A percentile compares a stretch with the other conserved stretches of the same genome.
These are phyloP conservation scores for Strongylocentrotus purpuratus DNA, from an alignment of 35 echinoderm and acorn worm genomes.

Conservation along the genomic window DNA sequence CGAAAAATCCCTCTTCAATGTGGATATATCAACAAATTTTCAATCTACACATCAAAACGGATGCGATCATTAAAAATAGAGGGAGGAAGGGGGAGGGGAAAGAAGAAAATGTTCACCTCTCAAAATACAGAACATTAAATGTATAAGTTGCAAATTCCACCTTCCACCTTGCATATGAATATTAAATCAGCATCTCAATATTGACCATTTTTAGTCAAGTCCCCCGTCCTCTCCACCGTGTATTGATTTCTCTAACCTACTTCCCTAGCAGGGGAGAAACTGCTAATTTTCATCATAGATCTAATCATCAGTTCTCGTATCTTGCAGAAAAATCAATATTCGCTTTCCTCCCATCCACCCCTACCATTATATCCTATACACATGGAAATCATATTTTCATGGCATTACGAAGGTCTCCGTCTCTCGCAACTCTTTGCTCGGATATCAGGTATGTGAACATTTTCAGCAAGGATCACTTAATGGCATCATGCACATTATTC, in stretches of 20 bases:
- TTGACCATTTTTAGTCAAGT: background rate
- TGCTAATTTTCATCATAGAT: background rate
- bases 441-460: too few species aligned
- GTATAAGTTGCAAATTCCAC: background rate
- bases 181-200: background rate
- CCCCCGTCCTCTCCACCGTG: background rate
- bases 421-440: too few species aligned
- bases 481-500: too few species aligned
- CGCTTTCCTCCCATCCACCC: background rate
- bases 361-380: background rate
- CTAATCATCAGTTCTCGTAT: background rate
- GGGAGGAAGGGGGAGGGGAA: too few species aligned
- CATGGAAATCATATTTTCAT: background rate
- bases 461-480: too few species aligned
- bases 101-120: too few species aligned
- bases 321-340: background rate
- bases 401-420: background rate
- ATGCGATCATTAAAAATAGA: too few species aligned
- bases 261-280: background rate
- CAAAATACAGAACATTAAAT: too few species aligned
- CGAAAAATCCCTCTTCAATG: too few species aligned
- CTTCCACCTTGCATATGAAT: background rate
- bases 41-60: too few species aligned
- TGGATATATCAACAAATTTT: too few species aligned
- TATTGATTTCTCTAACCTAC: background rate